These are phyloP conservation scores for Agrenia bidenticulata DNA, from an alignment of 2,888 invertebrate species.

Conservation along the genomic window DNA sequence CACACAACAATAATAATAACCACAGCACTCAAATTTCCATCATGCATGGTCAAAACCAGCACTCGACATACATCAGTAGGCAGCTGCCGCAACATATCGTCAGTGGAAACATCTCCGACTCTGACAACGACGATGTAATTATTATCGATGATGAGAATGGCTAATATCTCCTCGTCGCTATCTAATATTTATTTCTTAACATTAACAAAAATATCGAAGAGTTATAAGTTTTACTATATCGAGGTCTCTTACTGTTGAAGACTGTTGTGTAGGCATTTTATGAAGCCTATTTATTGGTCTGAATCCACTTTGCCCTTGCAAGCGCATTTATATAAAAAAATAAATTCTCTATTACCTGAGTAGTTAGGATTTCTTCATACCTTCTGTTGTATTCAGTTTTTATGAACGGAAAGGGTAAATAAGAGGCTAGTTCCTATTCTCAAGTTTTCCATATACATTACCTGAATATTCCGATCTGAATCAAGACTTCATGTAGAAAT, in stretches of 20 bases:
- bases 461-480: not conserved
- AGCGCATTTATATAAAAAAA: too few relatives aligned
- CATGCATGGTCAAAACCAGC: conserved; percentile 4
- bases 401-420: too few relatives aligned
- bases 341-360: too few relatives aligned
- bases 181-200: conserved; percentile 6
- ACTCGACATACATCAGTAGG: conserved; percentile 14
- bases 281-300: too few relatives aligned
- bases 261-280: too few relatives aligned
- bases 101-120: conserved; percentile 23
- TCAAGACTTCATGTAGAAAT: not conserved
- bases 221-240: too few relatives aligned
- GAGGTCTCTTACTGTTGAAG: too few relatives aligned
- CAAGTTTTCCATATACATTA: not conserved
- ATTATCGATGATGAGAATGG: conserved; percentile 33
- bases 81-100: conserved; percentile 23
- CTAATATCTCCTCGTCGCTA: conserved; percentile 6
- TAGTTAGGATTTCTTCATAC: too few relatives aligned
- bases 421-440: too few relatives aligned
- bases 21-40: conserved; percentile 26
- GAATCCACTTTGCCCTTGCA: too few relatives aligned
- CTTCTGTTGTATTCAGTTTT: too few relatives aligned
- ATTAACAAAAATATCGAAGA: too few relatives aligned
- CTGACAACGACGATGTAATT: conserved; percentile 40
- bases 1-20: conserved; percentile 27